Base-by-base conservation (phyloP, 2,888 invertebrate genomes). In the Plusia festucae region DNA sequence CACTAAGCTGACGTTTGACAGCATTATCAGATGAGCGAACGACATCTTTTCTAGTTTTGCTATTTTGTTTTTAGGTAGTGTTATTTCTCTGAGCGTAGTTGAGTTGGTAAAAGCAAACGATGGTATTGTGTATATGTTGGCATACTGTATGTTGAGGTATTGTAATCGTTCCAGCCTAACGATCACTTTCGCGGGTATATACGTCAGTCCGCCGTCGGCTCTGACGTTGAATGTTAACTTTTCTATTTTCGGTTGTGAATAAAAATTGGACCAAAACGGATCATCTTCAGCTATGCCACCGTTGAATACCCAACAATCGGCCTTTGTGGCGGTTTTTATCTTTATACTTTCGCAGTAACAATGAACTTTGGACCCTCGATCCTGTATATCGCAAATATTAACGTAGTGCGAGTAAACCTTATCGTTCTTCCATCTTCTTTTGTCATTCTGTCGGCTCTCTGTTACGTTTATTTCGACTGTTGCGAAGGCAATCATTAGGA, bases 21-120 rank as follows among this genome's bases (percentile, higher is more conserved):
- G 91, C 85, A 96, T 96, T 68, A 96, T 96, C 88, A 98, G 95
- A 91, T 97, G 96, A 70, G 97, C 96, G 85, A 98, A 97, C 0
- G 98, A 96, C 90, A 97, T 96, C 82, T 95, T 96, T 78, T 96
- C 96, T 78, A 98, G 91, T 44, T 95, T 95, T 62, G 96, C 95
- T 77, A 98, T 97, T 87, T 96, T 96, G 90, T 97, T 97, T 79
- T 96, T 96, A n/a, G 96, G 96, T 73, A 98, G 91, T 53, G 96
- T 96, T 81, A 98, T 96, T 85, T 97, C 96, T 70, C 96, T 94
- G 55, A 98, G 88, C 18, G 96, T 96, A 7, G 97, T 95, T 7
- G 97, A 95, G 87, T 97, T 98, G 49, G 97, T 97, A 85, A 98
- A 98, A 0, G 97, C 97, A 84, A 96, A 97, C 0, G 97, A 96